Evolutionary conservation across 2,113 vertebrate species (phyloP), one percentile per base, ranked within the genome.

Genomic region (Ardeotis arabs): DNA sequence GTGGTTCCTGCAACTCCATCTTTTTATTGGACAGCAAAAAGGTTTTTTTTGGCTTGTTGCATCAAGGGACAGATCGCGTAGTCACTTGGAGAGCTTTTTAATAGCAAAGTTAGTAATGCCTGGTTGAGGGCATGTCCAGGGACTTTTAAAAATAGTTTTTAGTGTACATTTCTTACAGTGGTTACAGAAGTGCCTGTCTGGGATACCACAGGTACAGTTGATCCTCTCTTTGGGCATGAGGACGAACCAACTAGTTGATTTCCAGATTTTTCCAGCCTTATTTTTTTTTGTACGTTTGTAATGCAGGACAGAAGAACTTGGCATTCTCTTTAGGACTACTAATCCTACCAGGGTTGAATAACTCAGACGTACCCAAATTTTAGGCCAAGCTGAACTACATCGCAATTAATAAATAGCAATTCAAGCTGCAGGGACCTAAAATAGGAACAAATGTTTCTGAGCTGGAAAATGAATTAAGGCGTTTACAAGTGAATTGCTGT

Each of bases 161-260:
- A 62, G 50, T n/a, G 8, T 84, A 15, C 33, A 18, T 95, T 92
- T 92, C 79, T 77, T 21, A n/a, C 27, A 69, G 75, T 76, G 85
- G 58, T 88, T 86, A 21, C n/a, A 73, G 59, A 88, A 84, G 28
- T 41, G 68, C 69, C 83, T 84, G 41, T 47, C 83, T 95, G 79
- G 86, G 80, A 70, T 77, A 77, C 50, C 93, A 47, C 68, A 95
- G 93, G 94, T 92, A 96, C 91, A 95, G 59, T 5, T 96, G 94
- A 95, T 97, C 96, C 90, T 90, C 72, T 93, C 79, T 80, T 81
- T 86, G 91, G 91, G 89, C 67, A 95, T 7, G 29, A 37, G 41
- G 76, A 77, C 86, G 88, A 95, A 44, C 76, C 60, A 74, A 45
- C 28, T 63, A 86, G 72, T 59, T 31, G 75, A 70, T 93, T 89